Evolutionary conservation across 2,797 vertebrate genomes (phyloP), one percentile per base, ranked within the genome.

Genomic region (Buceros bicornis): DNA sequence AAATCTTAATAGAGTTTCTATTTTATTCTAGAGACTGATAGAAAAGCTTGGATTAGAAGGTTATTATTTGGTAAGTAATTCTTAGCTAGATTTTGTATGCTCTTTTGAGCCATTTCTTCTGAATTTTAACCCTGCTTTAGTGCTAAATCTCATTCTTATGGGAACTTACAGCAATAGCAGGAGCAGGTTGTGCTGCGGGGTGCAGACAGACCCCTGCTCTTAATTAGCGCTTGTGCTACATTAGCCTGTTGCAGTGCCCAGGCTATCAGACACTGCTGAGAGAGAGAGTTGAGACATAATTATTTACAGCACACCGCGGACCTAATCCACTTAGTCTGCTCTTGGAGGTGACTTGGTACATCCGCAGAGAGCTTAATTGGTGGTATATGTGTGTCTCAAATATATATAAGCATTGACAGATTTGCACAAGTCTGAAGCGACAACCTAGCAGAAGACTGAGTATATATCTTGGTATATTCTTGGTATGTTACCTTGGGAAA

Each of bases 141-240:
- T 62, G 31, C 42, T 40, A 12, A 57, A 53, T 28, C 25, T 54
- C 51, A 20, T 77, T 79, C 29, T 77, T 54, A 17, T 5, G 50
- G 76, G 62, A 76, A 31, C 2, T 51, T 54, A 11, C 0, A 78
- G 45, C 65, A 72, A 21, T 43, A 69, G 60, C 5, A 24, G 40
- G n/a, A 81, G 47, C 35, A 77, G 17, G 50, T 6, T 87, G 35
- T 21, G 13, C 20, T 53, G 25, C 21, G 40, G 31, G 45, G 10
- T 4, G 16, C 33, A 66, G 48, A 28, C 31, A 93, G 53, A 61
- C 8, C 13, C 16, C 21, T 45, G 25, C 37, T 64, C 66, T 67
- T 54, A 65, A 62, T 67, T 40, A 43, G 20, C 1, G 4, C 28
- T 33, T 29, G 5, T 22, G 47, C 13, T 53, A 29, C 0, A 0